Conservation (phyloP, 2,888 invertebrate species). For the Odontomyia ornata region DNA sequence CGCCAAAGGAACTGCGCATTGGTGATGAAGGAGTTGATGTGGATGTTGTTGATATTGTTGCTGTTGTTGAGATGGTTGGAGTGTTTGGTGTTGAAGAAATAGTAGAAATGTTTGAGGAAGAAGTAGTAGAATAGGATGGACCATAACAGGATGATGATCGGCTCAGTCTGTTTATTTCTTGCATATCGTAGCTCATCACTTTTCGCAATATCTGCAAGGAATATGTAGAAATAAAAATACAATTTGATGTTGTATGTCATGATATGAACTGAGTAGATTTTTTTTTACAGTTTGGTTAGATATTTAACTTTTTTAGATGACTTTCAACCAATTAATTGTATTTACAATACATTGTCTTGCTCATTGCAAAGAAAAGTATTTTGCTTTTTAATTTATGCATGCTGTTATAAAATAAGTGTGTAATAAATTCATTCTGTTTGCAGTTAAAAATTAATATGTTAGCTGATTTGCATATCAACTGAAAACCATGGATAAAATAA, state of each 20-base stretch:
- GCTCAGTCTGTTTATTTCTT: slow-evolving; percentile 23
- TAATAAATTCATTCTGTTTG: background rate
- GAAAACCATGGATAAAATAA: background rate
- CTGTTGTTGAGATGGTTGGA: background rate
- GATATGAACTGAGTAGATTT: background rate
- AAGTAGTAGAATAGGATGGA: background rate
- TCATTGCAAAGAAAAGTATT: slow-evolving; percentile 2
- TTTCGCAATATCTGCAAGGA: slow-evolving; percentile 43
- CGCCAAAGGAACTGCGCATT: slow-evolving; percentile 11
- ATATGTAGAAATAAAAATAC: slow-evolving; percentile 28
- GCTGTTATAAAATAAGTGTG: background rate
- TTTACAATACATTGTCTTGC: slow-evolving; percentile 3
- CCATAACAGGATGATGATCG: slow-evolving; percentile 3
- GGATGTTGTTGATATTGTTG: slow-evolving; percentile 25
- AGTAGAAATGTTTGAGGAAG: slow-evolving; percentile 22
- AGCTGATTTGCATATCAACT: background rate
- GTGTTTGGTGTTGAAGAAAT: slow-evolving; percentile 16
- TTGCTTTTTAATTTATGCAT: background rate
- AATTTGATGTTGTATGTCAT: slow-evolving; percentile 5
- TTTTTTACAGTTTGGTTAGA: slow-evolving; percentile 1
- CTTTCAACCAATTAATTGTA: slow-evolving; percentile 10
- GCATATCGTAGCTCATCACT: slow-evolving; percentile 33
- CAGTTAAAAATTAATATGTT: background rate
- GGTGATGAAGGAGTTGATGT: slow-evolving; percentile 30
- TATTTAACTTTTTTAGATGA: background rate